Base-by-base conservation (phyloP, 92 coral and sea anemone genomes). In the Scolanthus callimorphus region DNA sequence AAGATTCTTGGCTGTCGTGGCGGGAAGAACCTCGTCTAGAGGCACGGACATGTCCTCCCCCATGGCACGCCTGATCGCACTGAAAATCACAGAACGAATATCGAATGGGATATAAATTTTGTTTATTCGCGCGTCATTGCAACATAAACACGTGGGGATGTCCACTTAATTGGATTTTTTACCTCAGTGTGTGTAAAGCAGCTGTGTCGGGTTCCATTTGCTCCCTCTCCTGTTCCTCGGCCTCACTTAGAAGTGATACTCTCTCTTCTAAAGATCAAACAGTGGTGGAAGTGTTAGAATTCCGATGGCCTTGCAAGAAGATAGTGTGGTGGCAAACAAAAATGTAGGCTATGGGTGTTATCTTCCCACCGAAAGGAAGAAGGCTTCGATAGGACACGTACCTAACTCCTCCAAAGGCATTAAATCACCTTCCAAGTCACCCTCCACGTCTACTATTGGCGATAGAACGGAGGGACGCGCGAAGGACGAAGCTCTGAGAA, bases 51-150 rank as follows among this genome's bases (percentile, higher is more conserved):
- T 53, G 0, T 17, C 66, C 9, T 27, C 71, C 2, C 67, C 44
- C 64, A 80, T 52, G n/a, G 70, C 86, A 23, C 48, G 59, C 11
- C 53, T 53, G 6, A 80, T 71, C 20, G 29, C 38, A 38, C 86
- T 73, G 67, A 48, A 25, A 37, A 29, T n/a, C n/a, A n/a, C n/a
- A n/a, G n/a, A n/a, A n/a, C n/a, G n/a, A n/a, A n/a, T n/a, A n/a
- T n/a, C n/a, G n/a, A n/a, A n/a, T n/a, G n/a, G n/a, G n/a, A n/a
- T n/a, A n/a, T n/a, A n/a, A n/a, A n/a, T n/a, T n/a, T n/a, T n/a
- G n/a, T n/a, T n/a, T n/a, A n/a, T n/a, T n/a, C n/a, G n/a, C n/a
- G n/a, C n/a, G n/a, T n/a, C n/a, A n/a, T n/a, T n/a, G n/a, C n/a
- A n/a, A n/a, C n/a, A n/a, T n/a, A n/a, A n/a, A n/a, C n/a, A n/a